A percentile compares a stretch with the other conserved stretches of the same genome.
phyloP scores from a whole-genome alignment of 2,888 invertebrate species.

The Cantharis flavilabris region DNA sequence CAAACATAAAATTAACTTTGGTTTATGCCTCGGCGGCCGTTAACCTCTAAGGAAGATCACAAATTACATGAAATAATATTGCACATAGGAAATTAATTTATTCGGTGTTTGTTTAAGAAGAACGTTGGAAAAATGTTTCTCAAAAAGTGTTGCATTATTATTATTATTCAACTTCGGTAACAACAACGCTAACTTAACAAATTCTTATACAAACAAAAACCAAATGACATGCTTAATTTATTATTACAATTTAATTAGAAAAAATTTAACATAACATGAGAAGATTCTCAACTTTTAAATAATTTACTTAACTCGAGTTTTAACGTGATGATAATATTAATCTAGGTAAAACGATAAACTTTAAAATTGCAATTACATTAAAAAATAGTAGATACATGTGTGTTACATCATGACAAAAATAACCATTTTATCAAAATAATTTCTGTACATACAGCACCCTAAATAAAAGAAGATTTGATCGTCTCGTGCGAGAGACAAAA shows the following conservation, averaged over 20 bases:
- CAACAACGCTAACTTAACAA: conserved; percentile 29
- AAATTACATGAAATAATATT: neutral
- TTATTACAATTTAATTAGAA: conserved; percentile 17
- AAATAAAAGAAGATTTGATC: neutral
- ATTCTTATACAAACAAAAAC: conserved; percentile 24
- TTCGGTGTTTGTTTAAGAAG: neutral
- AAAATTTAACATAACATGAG: conserved; percentile 11
- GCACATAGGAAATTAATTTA: neutral
- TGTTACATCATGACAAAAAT: conserved; percentile 6
- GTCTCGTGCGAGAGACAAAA: neutral
- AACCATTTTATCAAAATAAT: conserved; percentile 24
- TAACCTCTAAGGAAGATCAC: neutral
- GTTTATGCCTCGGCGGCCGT: neutral
- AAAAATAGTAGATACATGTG: neutral
- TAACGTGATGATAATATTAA: neutral
- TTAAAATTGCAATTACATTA: neutral
- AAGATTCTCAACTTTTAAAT: neutral
- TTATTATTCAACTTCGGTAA: conserved; percentile 30
- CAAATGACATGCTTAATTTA: conserved; percentile 19
- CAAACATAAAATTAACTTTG: neutral
- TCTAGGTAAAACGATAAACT: neutral
- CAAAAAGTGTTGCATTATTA: neutral
- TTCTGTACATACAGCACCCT: conserved; percentile 22
- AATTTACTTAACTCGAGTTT: neutral
- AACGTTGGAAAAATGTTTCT: neutral